Base-by-base conservation (phyloP, 2,797 vertebrate species). In the Gorsachius magnificus region DNA sequence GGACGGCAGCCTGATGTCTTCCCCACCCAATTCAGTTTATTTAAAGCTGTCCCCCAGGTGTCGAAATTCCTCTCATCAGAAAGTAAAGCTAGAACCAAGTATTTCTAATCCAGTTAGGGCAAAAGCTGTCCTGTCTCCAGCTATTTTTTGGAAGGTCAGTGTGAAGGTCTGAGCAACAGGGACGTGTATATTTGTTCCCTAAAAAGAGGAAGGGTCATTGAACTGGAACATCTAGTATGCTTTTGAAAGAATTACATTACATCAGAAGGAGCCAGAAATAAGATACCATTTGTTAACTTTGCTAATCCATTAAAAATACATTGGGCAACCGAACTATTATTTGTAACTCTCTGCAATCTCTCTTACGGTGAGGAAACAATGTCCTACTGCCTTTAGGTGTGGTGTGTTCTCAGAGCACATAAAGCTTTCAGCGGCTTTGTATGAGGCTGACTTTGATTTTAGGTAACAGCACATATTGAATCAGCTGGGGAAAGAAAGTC, bases 221-320 rank as follows among this genome's bases (percentile, higher is more conserved):
- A 96, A 93, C 85, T 94, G 91, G 96, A 97, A 96, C 90, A 94
- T 96, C 84, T 95, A 95, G 74, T 91, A 82, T 75, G 82, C 86
- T 97, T 98, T 97, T 97, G 97, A 91, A 98, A 97, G 89, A 94
- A 96, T 97, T 96, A 8, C 26, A 45, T 98, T 97, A 96, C 96
- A 96, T 89, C 95, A 96, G 96, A 98, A 97, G 93, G 83, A 97
- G 96, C 96, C 97, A 98, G 97, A 92, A 97, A 97, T 95, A 98
- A 98, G 96, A 96, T 97, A 97, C 75, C 74, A 77, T 96, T 97
- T 97, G 96, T 97, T 97, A 98, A 97, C 97, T 98, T 97, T 97
- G 92, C 76, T 98, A 98, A 98, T 98, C 97, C 97, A 96, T 96
- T 98, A 96, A 96, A 97, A 97, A 97, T 96, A 96, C 61, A 15